phyloP scores from a whole-genome alignment of 2,797 vertebrate genomes.

The Danio kyathit region DNA sequence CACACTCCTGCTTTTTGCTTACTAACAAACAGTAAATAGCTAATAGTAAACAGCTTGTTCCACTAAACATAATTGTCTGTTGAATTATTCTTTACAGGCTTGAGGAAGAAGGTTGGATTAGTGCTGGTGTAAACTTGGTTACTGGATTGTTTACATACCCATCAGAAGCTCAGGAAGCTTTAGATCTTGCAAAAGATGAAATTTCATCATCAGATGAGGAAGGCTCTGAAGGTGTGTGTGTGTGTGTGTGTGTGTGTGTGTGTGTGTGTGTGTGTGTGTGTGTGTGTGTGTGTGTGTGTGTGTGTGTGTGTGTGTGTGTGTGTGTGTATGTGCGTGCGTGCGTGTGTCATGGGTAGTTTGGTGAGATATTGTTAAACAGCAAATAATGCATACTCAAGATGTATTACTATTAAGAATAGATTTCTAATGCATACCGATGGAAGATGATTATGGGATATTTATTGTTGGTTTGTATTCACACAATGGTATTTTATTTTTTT shows the following conservation, averaged over 20 bases:
- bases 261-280: background rate
- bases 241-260: no score
- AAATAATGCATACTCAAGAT: background rate
- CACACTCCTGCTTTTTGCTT: no score
- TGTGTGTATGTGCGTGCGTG: no score
- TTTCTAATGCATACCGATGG: background rate
- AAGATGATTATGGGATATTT: background rate
- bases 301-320: no score
- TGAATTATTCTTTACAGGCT: background rate
- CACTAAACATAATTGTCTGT: no score
- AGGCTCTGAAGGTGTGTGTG: background rate
- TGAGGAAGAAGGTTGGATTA: background rate
- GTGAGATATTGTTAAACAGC: background rate
- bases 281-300: no score
- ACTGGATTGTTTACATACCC: background rate
- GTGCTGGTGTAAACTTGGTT: background rate
- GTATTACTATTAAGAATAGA: background rate
- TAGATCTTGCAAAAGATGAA: background rate
- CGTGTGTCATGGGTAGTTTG: background rate
- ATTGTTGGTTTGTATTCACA: background rate
- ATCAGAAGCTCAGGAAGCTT: background rate
- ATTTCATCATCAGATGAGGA: background rate
- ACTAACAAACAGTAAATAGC: background rate
- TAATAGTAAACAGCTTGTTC: background rate
- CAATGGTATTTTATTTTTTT: background rate